Evolutionary conservation across 92 coral and sea anemone genomes (phyloP), one percentile per base, ranked within the genome.

Genomic region (Parazoanthus darwini): DNA sequence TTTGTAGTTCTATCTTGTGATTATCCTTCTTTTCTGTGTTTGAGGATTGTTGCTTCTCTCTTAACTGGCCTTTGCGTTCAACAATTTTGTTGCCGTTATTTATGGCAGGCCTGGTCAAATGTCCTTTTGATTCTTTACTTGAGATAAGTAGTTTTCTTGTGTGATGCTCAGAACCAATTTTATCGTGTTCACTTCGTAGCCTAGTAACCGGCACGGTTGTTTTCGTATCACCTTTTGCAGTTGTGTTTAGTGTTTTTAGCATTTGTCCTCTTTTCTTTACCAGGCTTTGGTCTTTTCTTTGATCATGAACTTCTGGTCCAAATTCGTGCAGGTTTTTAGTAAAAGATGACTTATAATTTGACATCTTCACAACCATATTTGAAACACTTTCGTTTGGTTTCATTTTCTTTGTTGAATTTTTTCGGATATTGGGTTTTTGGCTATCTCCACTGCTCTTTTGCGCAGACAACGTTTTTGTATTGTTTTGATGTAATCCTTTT

Each of bases 241-340:
- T 44, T 71, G 7, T 37, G 42, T 20, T 84, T n/a, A 46, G 26
- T 4, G 29, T 26, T 8, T 71, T 75, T 44, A 46, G 14, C 68
- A 29, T 35, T 50, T 84, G 22, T 72, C 50, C 22, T 25, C 33
- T 38, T 23, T 26, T 79, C 26, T 84, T 76, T n/a, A 11, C 29
- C 46, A 44, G 66, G 67, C 23, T n/a, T 29, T 79, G 59, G 48
- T 35, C 26, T 43, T 84, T 33, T 4, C 42, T 18, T 70, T 76
- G 23, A 44, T 71, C 79, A n/a, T 25, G 68, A 70, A 16, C 79
- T 15, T 84, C 87, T 0, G 79, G 71, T 84, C 87, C 87, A 48
- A 84, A 84, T 39, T 84, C 87, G 1, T 70, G 18, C 65, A 84
- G 43, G 29, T 48, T 84, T 46, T n/a, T 51, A 48, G 50, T 66